Evolutionary conservation across 1,140 invertebrate species (phyloP).

Genomic region (Argopecten irradians): DNA sequence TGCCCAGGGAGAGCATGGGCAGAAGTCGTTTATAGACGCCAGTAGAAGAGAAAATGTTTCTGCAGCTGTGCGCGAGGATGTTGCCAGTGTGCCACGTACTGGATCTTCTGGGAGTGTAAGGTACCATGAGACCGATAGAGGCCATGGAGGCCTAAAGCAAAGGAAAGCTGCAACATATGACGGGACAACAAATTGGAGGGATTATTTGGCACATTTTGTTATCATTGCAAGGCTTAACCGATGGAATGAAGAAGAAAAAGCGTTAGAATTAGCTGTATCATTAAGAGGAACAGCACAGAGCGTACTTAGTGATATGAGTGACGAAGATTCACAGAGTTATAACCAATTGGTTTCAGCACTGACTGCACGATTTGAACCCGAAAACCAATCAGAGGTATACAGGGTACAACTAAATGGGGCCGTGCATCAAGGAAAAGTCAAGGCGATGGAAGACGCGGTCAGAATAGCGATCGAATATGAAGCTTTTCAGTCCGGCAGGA

Average conservation of each 20-base stretch:
- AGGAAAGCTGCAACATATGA: neutral
- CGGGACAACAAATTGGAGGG: neutral
- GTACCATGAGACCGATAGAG: too few species aligned
- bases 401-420: conserved; percentile 10
- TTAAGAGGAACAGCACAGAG: neutral
- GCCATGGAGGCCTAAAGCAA: neutral
- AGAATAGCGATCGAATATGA: conserved; percentile 40
- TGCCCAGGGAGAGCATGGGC: too few species aligned
- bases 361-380: conserved; percentile 24
- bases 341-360: neutral
- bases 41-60: too few species aligned
- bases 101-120: too few species aligned
- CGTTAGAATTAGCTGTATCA: neutral
- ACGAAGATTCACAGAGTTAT: too few species aligned
- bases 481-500: neutral
- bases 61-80: too few species aligned
- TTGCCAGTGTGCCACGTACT: too few species aligned
- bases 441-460: conserved; percentile 41
- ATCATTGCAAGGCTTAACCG: too few species aligned
- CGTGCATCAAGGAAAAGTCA: conserved; percentile 31
- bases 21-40: too few species aligned
- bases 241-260: neutral
- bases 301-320: neutral
- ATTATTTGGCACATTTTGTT: too few species aligned
- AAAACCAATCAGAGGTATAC: conserved; percentile 9